Base-by-base conservation (phyloP, 2,888 invertebrate genomes). In the Spilarctia lutea region DNA sequence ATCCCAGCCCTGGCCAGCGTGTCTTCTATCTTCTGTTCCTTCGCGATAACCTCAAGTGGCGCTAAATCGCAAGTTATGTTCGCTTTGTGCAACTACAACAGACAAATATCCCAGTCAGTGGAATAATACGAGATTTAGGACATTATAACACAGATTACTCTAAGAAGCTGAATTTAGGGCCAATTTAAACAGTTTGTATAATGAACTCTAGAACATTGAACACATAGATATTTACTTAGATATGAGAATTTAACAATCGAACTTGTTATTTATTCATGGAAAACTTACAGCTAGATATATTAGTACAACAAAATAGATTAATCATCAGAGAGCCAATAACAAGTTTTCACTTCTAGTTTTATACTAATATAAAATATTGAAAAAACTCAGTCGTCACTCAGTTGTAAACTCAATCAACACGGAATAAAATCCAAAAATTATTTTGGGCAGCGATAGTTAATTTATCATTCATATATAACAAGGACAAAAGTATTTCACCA, bases 11-110 rank as follows among this genome's bases (percentile, higher is more conserved):
- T 63, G 0, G 89, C 90, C 39, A 93, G 76, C 3, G 83, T 76
- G 27, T 85, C 83, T 65, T 92, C 91, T 82, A 91, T 78, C 7
- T 79, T 82, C 35, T 85, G 84, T 66, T 89, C 88, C 33, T 81
- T 75, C 20, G 77, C 75, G 3, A 80, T 72, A 30, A 85, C 79
- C 1, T 88, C 86, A 3, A 83, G 80, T 0, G 85, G 81, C 24
- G 86, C 84, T 16, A 87, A 42, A 3, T 0, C 74, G 13, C 74
- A 63, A 6, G 45, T 18, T 2, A 20, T 39, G 2, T 65, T 45
- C 10, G 65, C 68, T 16, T 27, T 13, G 8, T 48, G 30, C 27
- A 75, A 20, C 75, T 75, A 33, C 18, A 30, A 63, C 60, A 60
- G 8, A 27, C 7, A 10, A n/a, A 56, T n/a, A 3, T n/a, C 11